Conservation (phyloP, 1,140 invertebrate genomes). For the Caerostris darwini region DNA sequence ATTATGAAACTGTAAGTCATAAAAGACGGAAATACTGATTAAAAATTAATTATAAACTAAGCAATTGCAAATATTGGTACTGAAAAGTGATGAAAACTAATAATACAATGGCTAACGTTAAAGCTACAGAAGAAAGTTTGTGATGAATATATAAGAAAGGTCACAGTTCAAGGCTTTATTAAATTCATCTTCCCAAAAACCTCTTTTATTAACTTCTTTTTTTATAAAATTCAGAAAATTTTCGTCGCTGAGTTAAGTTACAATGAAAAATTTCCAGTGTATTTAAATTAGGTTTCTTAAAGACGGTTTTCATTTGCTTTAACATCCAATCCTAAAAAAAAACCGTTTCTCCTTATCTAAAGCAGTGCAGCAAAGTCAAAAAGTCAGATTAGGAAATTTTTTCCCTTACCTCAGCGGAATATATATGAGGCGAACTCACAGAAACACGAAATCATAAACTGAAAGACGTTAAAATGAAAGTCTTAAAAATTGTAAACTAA, state of each 20-base stretch:
- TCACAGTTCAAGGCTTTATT: neutral
- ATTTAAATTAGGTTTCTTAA: neutral
- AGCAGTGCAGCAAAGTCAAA: neutral
- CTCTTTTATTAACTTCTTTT: neutral
- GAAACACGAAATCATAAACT: conserved; percentile 40
- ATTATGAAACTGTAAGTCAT: too few species aligned
- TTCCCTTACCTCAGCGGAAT: conserved; percentile 4
- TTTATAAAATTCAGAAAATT: neutral
- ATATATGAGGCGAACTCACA: neutral
- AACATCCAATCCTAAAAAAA: neutral
- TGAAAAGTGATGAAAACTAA: neutral
- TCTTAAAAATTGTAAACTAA: conserved; percentile 42
- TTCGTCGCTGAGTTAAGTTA: neutral
- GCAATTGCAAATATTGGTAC: too few species aligned
- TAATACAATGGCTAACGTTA: neutral
- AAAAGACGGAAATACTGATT: too few species aligned
- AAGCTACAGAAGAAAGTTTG: neutral
- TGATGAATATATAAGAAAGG: neutral
- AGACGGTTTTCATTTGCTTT: neutral
- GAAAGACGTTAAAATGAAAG: conserved; percentile 43
- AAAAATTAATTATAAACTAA: too few species aligned
- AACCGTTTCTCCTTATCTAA: neutral
- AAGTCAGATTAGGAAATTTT: conserved; percentile 11
- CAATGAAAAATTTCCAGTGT: neutral
- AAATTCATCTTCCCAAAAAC: neutral